Conservation (phyloP, 2,113 vertebrate genomes). For the Ochotona princeps region DNA sequence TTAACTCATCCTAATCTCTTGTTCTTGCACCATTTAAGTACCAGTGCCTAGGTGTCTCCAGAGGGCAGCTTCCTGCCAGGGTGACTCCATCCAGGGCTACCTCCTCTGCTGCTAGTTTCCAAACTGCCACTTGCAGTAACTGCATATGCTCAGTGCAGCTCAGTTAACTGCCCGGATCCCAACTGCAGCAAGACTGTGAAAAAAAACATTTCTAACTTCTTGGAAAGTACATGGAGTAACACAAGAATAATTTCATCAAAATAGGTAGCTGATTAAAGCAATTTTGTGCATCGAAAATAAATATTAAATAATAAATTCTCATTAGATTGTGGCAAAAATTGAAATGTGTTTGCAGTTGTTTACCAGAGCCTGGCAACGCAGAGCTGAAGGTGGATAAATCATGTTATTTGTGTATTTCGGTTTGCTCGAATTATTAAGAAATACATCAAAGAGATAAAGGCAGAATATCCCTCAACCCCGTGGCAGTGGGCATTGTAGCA, state of each 20-base stretch:
- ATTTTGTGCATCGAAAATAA: neutral
- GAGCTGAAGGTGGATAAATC: neutral
- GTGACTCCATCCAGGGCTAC: no score
- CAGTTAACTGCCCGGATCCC: neutral
- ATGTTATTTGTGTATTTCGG: neutral
- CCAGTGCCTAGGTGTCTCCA: neutral
- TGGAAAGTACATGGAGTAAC: neutral
- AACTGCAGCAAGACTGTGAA: neutral
- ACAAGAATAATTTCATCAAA: neutral
- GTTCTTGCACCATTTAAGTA: neutral
- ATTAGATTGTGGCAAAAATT: neutral
- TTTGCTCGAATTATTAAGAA: neutral
- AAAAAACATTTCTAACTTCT: neutral
- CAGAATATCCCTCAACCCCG: neutral
- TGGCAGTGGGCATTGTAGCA: neutral
- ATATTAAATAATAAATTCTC: neutral
- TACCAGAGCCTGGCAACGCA: neutral
- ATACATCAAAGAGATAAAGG: neutral
- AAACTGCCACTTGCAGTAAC: neutral
- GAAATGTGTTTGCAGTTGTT: neutral
- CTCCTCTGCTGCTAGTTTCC: rapidly evolving
- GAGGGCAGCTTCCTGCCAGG: neutral
- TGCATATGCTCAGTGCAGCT: neutral
- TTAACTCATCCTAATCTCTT: neutral
- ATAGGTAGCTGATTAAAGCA: neutral